These are phyloP conservation scores for Bombus ignitus DNA, from an alignment of 1,140 invertebrate species.

Conservation along the genomic window DNA sequence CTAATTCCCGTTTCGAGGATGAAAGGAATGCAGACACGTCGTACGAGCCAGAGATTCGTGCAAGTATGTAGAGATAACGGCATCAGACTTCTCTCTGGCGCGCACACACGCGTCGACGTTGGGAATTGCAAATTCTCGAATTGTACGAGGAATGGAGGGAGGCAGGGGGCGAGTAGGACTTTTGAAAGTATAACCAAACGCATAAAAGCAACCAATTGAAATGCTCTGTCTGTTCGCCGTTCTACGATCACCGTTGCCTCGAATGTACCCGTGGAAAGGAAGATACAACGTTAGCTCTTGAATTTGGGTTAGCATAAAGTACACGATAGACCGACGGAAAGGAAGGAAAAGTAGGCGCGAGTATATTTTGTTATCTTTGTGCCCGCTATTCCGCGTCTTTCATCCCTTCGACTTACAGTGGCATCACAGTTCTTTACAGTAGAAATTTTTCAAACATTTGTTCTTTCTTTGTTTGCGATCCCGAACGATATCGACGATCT, in stretches of 20 bases:
- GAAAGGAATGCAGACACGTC: slow-evolving; percentile 36
- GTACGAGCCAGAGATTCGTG: not conserved
- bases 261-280: not conserved
- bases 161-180: not conserved
- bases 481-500: not conserved
- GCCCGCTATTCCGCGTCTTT: slow-evolving; percentile 3
- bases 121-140: slow-evolving; percentile 76
- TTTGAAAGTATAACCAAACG: slow-evolving; percentile 57
- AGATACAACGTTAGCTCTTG: slow-evolving; percentile 33
- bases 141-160: slow-evolving; percentile 14
- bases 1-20: slow-evolving; percentile 22
- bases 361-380: slow-evolving; percentile 67
- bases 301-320: slow-evolving; percentile 61
- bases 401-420: slow-evolving; percentile 10
- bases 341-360: slow-evolving; percentile 35
- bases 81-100: slow-evolving; percentile 38
- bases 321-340: slow-evolving; percentile 23
- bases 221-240: slow-evolving; percentile 62
- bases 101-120: slow-evolving; percentile 10
- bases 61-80: slow-evolving; percentile 40
- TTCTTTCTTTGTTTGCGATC: slow-evolving; percentile 9
- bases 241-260: slow-evolving; percentile 49
- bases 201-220: slow-evolving; percentile 69
- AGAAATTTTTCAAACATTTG: slow-evolving; percentile 35
- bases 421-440: not conserved